Evolutionary conservation across 30 jellyfish, hydroid and myxozoan species (phyloP).

Genomic region (Cassiopea xamachana): DNA sequence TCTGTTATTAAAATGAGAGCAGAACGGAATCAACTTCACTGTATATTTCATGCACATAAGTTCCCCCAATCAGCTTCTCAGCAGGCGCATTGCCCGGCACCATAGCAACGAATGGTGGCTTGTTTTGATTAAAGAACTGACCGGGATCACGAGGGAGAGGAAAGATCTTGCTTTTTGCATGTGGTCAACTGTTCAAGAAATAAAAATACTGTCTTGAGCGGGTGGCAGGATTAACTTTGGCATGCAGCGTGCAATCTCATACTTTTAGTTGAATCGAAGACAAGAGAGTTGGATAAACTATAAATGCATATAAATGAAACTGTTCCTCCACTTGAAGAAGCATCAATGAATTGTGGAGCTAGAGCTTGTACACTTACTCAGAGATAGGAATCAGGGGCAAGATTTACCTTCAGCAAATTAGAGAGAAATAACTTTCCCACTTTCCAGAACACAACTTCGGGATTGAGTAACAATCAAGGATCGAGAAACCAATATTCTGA

Average conservation of each 20-base stretch:
- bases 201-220: conserved; percentile 24
- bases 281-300: not conserved
- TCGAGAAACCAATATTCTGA: too few species aligned
- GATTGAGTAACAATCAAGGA: too few species aligned
- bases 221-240: conserved; percentile 70
- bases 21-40: not conserved
- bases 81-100: conserved; percentile 11
- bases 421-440: too few species aligned
- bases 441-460: too few species aligned
- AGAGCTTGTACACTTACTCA: too few species aligned
- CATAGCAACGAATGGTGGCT: conserved; percentile 45
- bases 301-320: not conserved
- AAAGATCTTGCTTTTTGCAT: conserved; percentile 70
- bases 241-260: conserved; percentile 31
- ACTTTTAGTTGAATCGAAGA: conserved; percentile 42
- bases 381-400: too few species aligned
- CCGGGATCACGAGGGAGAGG: conserved; percentile 78
- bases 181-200: conserved; percentile 71
- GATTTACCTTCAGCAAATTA: too few species aligned
- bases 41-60: not conserved
- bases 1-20: too few species aligned
- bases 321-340: not conserved
- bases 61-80: not conserved
- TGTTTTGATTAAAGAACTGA: conserved; percentile 48
- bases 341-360: not conserved